phyloP scores from a whole-genome alignment of 2,113 vertebrate species.

The Notiomystis cincta region DNA sequence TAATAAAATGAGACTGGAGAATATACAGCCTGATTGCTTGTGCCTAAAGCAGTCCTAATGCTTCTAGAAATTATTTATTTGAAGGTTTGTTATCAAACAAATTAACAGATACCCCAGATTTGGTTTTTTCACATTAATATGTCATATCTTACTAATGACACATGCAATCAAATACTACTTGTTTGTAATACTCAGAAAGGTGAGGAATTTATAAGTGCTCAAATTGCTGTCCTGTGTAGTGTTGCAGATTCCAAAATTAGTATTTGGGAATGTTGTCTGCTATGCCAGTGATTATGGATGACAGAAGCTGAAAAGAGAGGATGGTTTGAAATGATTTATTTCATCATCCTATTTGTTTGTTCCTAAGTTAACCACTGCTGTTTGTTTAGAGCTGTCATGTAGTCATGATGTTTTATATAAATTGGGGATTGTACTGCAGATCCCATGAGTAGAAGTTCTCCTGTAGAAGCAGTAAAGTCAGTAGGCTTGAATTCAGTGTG shows the following conservation, averaged over 20 bases:
- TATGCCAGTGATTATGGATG: not conserved
- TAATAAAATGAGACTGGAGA: not conserved
- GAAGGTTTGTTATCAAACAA: not conserved
- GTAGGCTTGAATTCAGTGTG: not conserved
- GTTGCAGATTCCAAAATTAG: not conserved
- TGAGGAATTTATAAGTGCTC: not conserved
- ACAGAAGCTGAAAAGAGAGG: not conserved
- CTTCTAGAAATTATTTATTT: not conserved
- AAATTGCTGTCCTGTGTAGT: not conserved
- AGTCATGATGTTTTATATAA: not conserved
- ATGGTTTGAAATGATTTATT: not conserved
- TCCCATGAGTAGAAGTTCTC: not conserved
- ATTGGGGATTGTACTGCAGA: not conserved
- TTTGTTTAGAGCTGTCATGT: not conserved
- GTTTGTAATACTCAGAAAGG: not conserved
- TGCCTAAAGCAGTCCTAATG: not conserved
- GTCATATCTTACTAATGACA: not conserved
- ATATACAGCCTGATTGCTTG: not conserved
- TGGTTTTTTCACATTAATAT: not conserved
- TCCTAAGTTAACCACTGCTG: not conserved
- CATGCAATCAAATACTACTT: not conserved
- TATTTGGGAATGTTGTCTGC: not conserved
- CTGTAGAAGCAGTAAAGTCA: not conserved
- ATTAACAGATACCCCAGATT: not conserved
- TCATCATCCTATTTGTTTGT: not conserved